Percentiles rank a stretch among this genome's conserved stretches.
phyloP scores from a whole-genome alignment of 2,797 vertebrate species.

The Choloepus didactylus region DNA sequence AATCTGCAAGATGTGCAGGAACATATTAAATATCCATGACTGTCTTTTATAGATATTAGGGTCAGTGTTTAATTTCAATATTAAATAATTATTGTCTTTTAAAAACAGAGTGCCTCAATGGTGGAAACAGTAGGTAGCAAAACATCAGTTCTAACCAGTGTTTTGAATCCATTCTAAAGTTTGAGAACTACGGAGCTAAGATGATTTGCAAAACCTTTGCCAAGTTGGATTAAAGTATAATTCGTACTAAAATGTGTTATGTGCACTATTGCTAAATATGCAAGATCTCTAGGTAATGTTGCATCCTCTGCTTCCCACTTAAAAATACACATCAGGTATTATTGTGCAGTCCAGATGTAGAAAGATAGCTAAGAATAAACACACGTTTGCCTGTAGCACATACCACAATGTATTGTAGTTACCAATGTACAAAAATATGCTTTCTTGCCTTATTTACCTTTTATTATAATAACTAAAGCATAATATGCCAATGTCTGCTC shows the following conservation, averaged over 20 bases:
- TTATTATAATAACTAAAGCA: neutral
- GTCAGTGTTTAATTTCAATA: conserved; percentile 57
- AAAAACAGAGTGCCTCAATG: neutral
- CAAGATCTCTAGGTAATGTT: neutral
- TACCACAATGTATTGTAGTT: neutral
- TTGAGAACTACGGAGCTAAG: conserved; percentile 18
- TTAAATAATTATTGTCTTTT: conserved; percentile 8
- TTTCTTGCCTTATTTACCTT: neutral
- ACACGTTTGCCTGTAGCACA: neutral
- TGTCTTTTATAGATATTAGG: neutral
- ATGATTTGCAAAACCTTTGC: conserved; percentile 26
- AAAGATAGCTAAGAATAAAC: neutral
- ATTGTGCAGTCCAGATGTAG: neutral
- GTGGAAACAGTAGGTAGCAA: conserved; percentile 14
- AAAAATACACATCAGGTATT: neutral
- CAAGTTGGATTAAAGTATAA: neutral
- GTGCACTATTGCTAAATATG: neutral
- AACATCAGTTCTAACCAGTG: conserved; percentile 18
- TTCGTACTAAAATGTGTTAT: conserved; percentile 20
- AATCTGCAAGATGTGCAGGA: neutral
- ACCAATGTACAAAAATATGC: neutral
- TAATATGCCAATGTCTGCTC: neutral
- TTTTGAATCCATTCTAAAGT: conserved; percentile 20
- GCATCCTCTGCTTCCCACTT: neutral
- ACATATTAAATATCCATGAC: neutral